Percentiles rank a stretch among this genome's conserved stretches.
Conservation (phyloP, 2,797 vertebrate species). For the Microhierax caerulescens region DNA sequence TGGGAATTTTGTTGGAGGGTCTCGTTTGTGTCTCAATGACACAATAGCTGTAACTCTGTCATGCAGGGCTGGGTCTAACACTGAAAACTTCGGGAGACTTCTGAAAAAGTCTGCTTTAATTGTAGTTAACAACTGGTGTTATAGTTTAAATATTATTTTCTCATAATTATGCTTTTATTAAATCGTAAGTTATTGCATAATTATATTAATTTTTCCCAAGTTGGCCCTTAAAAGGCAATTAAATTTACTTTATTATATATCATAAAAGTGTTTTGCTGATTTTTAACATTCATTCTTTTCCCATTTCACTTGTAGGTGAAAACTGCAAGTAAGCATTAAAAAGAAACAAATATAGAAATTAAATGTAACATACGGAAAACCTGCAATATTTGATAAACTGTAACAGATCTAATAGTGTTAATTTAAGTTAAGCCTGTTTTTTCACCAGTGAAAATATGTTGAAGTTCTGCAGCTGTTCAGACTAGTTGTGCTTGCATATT, state of each 20-base stretch:
- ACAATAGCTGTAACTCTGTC: background rate
- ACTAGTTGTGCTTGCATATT: background rate
- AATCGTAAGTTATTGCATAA: background rate
- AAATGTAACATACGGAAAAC: background rate
- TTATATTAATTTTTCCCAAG: background rate
- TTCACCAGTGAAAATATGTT: background rate
- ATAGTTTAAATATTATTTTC: background rate
- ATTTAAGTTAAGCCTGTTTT: background rate
- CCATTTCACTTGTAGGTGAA: background rate
- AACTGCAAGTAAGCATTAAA: background rate
- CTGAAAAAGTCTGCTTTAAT: background rate
- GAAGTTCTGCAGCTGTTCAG: background rate
- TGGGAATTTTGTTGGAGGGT: background rate
- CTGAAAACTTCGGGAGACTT: background rate
- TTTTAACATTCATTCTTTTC: background rate
- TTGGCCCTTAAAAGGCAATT: background rate
- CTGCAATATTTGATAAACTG: background rate
- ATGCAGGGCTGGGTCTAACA: background rate
- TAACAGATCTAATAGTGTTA: background rate
- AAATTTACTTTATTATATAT: background rate
- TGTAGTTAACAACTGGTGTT: background rate
- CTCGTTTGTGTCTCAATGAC: background rate
- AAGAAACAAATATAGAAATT: background rate
- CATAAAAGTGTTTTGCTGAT: background rate
- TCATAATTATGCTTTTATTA: background rate